Base-by-base conservation (phyloP, 2,113 vertebrate genomes). In the Brachyistius frenatus region DNA sequence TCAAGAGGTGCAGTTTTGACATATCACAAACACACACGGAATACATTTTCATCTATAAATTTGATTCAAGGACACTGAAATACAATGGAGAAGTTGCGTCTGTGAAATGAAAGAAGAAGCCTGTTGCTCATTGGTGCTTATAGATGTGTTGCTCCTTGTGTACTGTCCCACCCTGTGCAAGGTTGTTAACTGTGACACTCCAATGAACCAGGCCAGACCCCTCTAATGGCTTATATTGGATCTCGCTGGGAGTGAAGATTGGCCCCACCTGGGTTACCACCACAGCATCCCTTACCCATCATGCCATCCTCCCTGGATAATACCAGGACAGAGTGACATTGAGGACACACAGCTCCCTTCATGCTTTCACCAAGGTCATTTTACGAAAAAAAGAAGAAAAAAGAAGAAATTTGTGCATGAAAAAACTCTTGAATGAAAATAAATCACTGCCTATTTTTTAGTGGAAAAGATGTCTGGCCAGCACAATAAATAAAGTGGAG, bases 151-250 rank as follows among this genome's bases (percentile, higher is more conserved):
- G 69, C 80, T 76, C 53, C 69, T 79, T 69, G 72, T 76, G 55
- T 30, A 73, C 78, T 57, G 68, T 79, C 46, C 68, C 78, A 55
- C 8, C 53, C 73, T 79, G 73, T 83, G 80, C 67, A 81, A 90
- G 80, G 78, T 74, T 84, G 88, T 91, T 91, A 88, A 90, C 86
- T 85, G 81, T 91, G 89, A 90, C 56, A 53, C 83, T 85, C 86
- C 89, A 89, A 90, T 83, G 83, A 89, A 89, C 81, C 86, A 70
- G 55, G 78, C 88, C 80, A 88, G 84, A 81, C 72, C 70, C 31
- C 75, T 61, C 68, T 91, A 92, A 92, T 90, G 86, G 85, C 64
- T 80, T 79, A 87, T 87, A 90, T 85, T 89, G 82, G 83, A 85
- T 93, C 85, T 86, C 7, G 4, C 62, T 69, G 66, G 13, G 64